Conservation (phyloP, 2,888 invertebrate species). For the Lymantria monacha region DNA sequence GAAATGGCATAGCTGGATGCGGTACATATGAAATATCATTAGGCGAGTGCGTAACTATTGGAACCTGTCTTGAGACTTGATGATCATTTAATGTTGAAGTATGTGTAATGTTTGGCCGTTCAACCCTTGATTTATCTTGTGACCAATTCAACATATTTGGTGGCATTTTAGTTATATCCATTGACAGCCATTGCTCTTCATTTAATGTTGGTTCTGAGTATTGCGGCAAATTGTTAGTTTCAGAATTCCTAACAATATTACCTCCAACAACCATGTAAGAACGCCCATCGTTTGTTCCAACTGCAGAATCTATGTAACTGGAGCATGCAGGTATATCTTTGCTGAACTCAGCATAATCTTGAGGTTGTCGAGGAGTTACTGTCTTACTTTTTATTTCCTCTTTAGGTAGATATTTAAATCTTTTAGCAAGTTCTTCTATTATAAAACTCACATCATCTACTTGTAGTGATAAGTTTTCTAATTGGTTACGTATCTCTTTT, state of each 20-base stretch:
- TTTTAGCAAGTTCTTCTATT: conserved; percentile 49
- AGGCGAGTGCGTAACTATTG: not conserved
- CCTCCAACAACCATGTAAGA: conserved; percentile 24
- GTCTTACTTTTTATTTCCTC: conserved; percentile 16
- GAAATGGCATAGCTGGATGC: not conserved
- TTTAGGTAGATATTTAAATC: conserved; percentile 41
- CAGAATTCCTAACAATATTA: conserved; percentile 7
- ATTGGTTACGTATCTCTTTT: conserved; percentile 40
- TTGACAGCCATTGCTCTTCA: conserved; percentile 17
- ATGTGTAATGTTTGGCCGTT: not conserved
- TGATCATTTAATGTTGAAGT: not conserved
- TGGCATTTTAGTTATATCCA: conserved; percentile 10
- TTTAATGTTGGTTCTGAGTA: not conserved
- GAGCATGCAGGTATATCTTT: conserved; percentile 37
- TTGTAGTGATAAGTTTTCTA: conserved; percentile 43
- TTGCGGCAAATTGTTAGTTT: not conserved
- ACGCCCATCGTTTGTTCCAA: conserved; percentile 7
- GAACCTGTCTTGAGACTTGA: not conserved
- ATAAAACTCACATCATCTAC: conserved; percentile 42
- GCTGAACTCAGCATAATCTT: conserved; percentile 40
- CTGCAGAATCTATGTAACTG: conserved; percentile 21
- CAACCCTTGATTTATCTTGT: not conserved
- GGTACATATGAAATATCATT: not conserved
- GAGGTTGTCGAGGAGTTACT: conserved; percentile 33
- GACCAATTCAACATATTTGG: conserved; percentile 7